These are phyloP conservation scores for Caenorhabditis tropicalis DNA, from an alignment of 1,140 invertebrate genomes.

Conservation along the genomic window DNA sequence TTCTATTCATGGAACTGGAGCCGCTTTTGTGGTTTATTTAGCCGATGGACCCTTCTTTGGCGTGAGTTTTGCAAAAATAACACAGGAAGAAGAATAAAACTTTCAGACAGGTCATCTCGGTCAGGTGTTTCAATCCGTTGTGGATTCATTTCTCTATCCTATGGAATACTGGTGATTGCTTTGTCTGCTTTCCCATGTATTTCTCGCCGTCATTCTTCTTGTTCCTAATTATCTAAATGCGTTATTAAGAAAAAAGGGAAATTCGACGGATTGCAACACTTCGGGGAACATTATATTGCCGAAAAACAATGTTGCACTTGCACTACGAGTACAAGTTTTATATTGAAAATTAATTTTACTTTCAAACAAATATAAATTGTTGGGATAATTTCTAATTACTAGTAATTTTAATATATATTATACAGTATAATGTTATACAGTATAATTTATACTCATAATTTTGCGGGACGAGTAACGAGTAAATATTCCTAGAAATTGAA, in stretches of 20 bases:
- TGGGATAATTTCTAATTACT: no score
- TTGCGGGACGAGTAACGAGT: no score
- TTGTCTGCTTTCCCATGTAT: background rate
- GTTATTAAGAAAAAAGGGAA: background rate
- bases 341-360: background rate
- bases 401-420: no score
- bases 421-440: no score
- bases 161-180: background rate
- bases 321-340: background rate
- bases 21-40: background rate
- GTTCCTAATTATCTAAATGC: conserved; percentile 13
- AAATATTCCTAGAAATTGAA: no score
- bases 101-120: background rate
- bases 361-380: no score
- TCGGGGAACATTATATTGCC: background rate
- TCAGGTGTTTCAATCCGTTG: background rate
- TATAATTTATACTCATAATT: no score
- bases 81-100: no score
- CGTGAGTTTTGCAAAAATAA: background rate
- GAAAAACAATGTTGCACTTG: background rate
- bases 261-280: background rate
- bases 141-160: background rate
- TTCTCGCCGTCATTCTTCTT: background rate
- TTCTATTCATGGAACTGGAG: background rate
- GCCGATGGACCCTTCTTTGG: background rate